phyloP scores from a whole-genome alignment of 2,797 vertebrate species.

The Cuniculus paca region DNA sequence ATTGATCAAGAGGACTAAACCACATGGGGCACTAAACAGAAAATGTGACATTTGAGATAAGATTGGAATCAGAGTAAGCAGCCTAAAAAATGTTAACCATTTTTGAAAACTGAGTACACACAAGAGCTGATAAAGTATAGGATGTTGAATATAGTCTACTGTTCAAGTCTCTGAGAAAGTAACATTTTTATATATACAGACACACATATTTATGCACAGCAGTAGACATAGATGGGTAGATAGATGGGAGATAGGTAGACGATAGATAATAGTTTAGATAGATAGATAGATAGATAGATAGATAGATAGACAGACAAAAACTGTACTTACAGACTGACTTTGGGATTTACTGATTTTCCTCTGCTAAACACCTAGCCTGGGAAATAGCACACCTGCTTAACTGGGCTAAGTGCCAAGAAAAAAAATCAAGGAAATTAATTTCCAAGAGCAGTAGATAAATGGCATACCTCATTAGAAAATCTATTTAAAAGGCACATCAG shows the following conservation, averaged over 20 bases:
- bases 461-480: slow-evolving; percentile 81
- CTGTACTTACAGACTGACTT: slow-evolving; percentile 58
- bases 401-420: slow-evolving; percentile 75
- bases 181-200: slow-evolving; percentile 6
- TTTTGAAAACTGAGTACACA: not conserved
- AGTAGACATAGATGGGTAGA: not conserved
- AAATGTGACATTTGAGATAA: slow-evolving; percentile 50
- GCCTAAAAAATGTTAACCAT: not conserved
- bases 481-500: slow-evolving; percentile 81
- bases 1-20: not conserved
- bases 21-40: not conserved
- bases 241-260: not conserved
- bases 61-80: slow-evolving; percentile 41
- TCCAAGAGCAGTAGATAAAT: slow-evolving; percentile 81
- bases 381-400: slow-evolving; percentile 78
- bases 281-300: not conserved
- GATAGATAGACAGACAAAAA: not conserved
- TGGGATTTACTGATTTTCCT: slow-evolving; percentile 61
- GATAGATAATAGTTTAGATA: not conserved
- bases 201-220: not conserved
- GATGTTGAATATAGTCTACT: not conserved
- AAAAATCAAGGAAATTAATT: slow-evolving; percentile 80
- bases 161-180: slow-evolving; percentile 34
- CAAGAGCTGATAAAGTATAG: not conserved
- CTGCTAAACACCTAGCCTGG: slow-evolving; percentile 52